A percentile compares a stretch with the other conserved stretches of the same genome.
Conservation (phyloP, 2,888 invertebrate genomes). For the Chrysopilus asiliformis region DNA sequence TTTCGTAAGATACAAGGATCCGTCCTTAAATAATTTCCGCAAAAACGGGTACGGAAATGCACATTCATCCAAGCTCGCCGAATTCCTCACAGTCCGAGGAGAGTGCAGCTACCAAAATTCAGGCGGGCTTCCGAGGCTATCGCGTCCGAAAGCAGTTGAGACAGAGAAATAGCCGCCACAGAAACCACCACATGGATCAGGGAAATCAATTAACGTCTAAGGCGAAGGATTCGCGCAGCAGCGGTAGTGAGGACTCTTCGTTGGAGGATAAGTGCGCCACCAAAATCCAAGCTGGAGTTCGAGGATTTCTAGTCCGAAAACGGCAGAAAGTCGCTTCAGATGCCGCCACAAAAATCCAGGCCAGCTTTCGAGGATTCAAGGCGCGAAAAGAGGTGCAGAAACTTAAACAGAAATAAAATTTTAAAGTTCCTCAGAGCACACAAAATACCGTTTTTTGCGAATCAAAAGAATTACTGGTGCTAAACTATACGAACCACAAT, state of each 20-base stretch:
- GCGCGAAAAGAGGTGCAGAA: conserved; percentile 31
- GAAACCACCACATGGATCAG: conserved; percentile 16
- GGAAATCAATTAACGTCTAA: conserved; percentile 6
- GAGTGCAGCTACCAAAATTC: conserved; percentile 42
- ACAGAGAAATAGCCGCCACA: conserved; percentile 6
- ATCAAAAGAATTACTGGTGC: too few species aligned
- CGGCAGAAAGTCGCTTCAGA: conserved; percentile 31
- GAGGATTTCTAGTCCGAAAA: conserved; percentile 33
- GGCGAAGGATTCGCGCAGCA: neutral
- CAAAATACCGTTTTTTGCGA: too few species aligned
- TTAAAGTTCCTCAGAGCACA: too few species aligned
- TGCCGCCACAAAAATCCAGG: conserved; percentile 36
- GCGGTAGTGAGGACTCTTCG: conserved; percentile 15
- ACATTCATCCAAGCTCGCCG: conserved; percentile 36
- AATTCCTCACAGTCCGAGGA: conserved; percentile 28
- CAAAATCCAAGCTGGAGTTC: conserved; percentile 33
- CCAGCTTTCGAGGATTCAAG: conserved; percentile 36
- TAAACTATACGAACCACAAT: too few species aligned
- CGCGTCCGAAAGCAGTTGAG: conserved; percentile 38
- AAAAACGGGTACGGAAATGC: too few species aligned
- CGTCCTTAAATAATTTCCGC: too few species aligned
- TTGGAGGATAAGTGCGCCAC: conserved; percentile 30
- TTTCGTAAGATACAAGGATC: too few species aligned
- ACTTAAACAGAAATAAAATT: conserved; percentile 26
- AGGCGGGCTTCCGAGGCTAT: conserved; percentile 43